Evolutionary conservation across 1,140 invertebrate species (phyloP).

Genomic region (Formica selysi): DNA sequence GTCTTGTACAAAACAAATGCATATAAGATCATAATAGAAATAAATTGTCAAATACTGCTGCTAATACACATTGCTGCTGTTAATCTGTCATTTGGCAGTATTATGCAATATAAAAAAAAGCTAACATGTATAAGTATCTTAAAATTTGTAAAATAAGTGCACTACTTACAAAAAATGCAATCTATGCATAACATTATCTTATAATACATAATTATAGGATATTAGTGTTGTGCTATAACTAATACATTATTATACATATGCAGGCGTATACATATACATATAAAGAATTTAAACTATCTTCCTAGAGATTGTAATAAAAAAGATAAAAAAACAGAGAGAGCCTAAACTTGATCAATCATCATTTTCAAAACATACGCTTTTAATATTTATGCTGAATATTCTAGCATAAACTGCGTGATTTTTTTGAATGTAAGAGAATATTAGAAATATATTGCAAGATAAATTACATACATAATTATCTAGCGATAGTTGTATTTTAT

Average conservation of each 20-base stretch:
- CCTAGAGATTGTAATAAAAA: constrained; percentile 42
- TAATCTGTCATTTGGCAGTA: not conserved
- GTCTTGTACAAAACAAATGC: constrained; percentile 6
- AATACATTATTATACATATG: constrained; percentile 62
- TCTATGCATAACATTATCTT: constrained; percentile 52
- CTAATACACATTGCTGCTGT: not conserved
- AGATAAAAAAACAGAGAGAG: not conserved
- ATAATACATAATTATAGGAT: constrained; percentile 58
- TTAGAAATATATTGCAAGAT: constrained; percentile 40
- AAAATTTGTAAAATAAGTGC: constrained; percentile 74
- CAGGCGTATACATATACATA: constrained; percentile 65
- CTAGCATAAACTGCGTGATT: not conserved
- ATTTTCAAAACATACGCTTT: constrained; percentile 10
- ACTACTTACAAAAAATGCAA: constrained; percentile 81
- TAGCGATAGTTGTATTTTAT: constrained; percentile 29
- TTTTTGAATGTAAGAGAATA: not conserved
- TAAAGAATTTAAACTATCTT: constrained; percentile 72
- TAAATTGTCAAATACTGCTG: constrained; percentile 32
- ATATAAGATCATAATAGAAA: constrained; percentile 30
- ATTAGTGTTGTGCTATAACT: constrained; percentile 55
- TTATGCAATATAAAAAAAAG: constrained; percentile 27
- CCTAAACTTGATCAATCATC: not conserved
- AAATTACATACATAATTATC: constrained; percentile 46
- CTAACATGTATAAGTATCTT: constrained; percentile 50
- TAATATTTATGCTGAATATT: constrained; percentile 50